These are phyloP conservation scores for Taxidea taxus DNA, from an alignment of 2,113 vertebrate species.

Conservation along the genomic window DNA sequence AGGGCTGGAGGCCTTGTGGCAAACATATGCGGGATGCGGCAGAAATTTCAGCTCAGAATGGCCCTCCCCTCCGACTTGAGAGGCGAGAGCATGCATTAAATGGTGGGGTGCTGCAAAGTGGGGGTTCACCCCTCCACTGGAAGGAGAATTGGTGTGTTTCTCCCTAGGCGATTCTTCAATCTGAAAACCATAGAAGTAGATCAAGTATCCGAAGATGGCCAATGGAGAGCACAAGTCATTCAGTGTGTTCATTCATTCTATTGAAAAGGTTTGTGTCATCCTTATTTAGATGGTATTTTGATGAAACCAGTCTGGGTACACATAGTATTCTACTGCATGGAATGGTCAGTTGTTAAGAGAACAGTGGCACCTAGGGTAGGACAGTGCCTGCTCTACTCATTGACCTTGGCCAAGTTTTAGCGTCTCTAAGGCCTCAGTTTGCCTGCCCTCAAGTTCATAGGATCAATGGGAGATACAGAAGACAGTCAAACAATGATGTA, in stretches of 20 bases:
- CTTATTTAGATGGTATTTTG: not conserved
- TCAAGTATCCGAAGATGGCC: not conserved
- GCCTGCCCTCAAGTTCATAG: not conserved
- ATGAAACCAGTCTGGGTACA: not conserved
- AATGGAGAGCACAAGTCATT: not conserved
- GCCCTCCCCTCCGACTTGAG: no score
- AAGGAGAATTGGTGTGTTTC: not conserved
- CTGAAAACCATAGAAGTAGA: not conserved
- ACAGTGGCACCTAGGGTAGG: accelerated
- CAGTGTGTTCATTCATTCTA: not conserved
- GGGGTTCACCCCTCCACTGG: accelerated
- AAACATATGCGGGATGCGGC: accelerated
- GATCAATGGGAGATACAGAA: not conserved
- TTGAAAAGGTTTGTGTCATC: not conserved
- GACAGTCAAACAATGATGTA: not conserved
- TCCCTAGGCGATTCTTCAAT: not conserved
- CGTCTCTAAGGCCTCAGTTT: not conserved
- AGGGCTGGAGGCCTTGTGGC: not conserved
- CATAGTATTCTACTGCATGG: accelerated
- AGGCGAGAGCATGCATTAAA: not conserved
- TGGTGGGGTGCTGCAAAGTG: accelerated
- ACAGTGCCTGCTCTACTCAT: accelerated
- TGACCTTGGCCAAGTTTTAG: not conserved
- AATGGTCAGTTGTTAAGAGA: not conserved
- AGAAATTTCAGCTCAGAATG: not conserved